These are phyloP conservation scores for Manis crassicaudata DNA, from an alignment of 2,797 vertebrate species.

Conservation along the genomic window DNA sequence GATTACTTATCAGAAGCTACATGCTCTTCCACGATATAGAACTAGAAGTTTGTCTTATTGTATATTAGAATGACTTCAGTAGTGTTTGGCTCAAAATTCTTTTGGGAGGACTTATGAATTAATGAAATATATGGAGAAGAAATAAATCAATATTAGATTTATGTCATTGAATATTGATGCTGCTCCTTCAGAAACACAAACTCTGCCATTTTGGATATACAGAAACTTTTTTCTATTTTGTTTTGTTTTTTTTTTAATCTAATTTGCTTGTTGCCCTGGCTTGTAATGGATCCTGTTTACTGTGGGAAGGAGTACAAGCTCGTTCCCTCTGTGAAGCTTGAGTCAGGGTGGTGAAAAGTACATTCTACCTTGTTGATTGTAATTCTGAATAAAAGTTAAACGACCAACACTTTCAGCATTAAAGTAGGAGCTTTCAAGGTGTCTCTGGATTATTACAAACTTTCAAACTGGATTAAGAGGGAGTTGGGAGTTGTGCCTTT, in stretches of 20 bases:
- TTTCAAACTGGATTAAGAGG: neutral
- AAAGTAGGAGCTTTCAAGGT: slow-evolving; percentile 52
- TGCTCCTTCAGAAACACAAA: slow-evolving; percentile 23
- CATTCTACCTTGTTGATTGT: slow-evolving; percentile 66
- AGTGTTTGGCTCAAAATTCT: neutral
- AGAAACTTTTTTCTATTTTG: slow-evolving; percentile 56
- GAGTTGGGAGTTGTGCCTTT: neutral
- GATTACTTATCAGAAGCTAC: neutral
- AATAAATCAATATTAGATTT: neutral
- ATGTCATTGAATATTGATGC: neutral
- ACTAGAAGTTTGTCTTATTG: neutral
- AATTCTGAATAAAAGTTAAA: slow-evolving; percentile 79
- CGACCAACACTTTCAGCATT: slow-evolving; percentile 65
- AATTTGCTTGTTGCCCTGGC: slow-evolving; percentile 63
- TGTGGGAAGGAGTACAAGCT: slow-evolving; percentile 42
- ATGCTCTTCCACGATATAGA: neutral
- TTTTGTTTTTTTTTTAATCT: neutral
- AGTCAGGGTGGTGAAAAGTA: slow-evolving; percentile 77
- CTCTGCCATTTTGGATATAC: slow-evolving; percentile 67
- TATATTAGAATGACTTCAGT: neutral
- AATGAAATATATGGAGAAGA: neutral
- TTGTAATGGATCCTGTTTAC: slow-evolving; percentile 30
- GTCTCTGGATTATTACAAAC: neutral
- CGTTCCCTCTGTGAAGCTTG: slow-evolving; percentile 72
- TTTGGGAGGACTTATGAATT: neutral